Percentiles rank a stretch among this genome's conserved stretches.
Evolutionary conservation across 1,140 invertebrate genomes (phyloP).

Genomic region (Ceratitis capitata): DNA sequence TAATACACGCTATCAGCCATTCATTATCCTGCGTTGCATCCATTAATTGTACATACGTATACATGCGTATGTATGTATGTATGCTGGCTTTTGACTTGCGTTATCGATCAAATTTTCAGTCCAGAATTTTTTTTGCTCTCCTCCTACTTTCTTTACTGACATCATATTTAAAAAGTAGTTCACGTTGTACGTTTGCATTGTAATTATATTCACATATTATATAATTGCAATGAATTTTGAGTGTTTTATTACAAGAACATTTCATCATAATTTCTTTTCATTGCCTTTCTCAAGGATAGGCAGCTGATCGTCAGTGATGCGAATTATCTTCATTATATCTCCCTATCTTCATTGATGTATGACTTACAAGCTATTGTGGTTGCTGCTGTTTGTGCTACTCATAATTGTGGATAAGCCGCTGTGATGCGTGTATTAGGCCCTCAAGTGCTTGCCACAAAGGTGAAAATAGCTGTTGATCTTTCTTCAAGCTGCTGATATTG

Average conservation of each 20-base stretch:
- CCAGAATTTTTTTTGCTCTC: not conserved
- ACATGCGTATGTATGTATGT: too few relatives aligned
- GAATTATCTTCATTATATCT: not conserved
- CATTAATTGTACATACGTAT: too few relatives aligned
- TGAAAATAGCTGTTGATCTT: conserved; percentile 9
- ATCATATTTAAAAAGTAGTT: conserved; percentile 21
- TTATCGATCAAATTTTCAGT: conserved; percentile 33
- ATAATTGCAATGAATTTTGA: not conserved
- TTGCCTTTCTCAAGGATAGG: not conserved
- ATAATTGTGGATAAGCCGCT: conserved; percentile 29
- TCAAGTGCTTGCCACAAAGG: not conserved
- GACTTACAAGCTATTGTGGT: not conserved
- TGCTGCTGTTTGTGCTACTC: not conserved
- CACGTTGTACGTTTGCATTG: not conserved
- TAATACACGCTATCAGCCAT: not conserved
- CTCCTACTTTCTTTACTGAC: not conserved
- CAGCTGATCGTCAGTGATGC: conserved; percentile 8
- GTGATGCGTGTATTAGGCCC: not conserved
- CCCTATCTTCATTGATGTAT: not conserved
- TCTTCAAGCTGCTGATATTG: not conserved
- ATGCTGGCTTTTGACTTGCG: not conserved
- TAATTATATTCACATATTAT: not conserved
- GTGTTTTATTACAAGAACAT: conserved; percentile 9
- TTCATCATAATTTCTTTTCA: not conserved
- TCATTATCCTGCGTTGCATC: not conserved